Evolutionary conservation across 2,888 invertebrate genomes (phyloP).

Genomic region (Plusia festucae): DNA sequence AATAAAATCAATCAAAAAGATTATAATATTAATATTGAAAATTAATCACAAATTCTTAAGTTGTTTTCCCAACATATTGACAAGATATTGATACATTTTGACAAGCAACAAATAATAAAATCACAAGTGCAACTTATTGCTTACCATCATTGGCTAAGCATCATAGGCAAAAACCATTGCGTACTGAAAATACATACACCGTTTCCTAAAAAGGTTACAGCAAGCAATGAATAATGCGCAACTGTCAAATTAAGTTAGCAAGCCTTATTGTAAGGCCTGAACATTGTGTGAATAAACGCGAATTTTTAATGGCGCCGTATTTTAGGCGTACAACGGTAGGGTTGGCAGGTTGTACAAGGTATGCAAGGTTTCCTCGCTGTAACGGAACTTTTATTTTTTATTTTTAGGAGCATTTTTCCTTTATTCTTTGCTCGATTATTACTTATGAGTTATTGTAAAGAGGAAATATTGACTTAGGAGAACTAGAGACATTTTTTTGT

Average conservation of each 20-base stretch:
- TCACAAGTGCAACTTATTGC: no score
- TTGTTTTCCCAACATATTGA: no score
- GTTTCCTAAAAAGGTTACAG: not conserved
- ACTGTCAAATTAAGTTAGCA: constrained; percentile 4
- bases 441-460: not conserved
- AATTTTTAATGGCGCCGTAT: constrained; percentile 51
- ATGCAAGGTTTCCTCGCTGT: constrained; percentile 13
- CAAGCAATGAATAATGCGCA: constrained; percentile 1
- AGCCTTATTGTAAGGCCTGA: constrained; percentile 2
- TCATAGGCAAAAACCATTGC: not conserved
- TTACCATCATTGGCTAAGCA: no score
- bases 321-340: constrained; percentile 27
- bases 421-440: not conserved
- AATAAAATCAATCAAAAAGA: no score
- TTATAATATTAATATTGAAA: no score
- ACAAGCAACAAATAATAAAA: no score
- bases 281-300: constrained; percentile 38
- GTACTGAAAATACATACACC: not conserved
- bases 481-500: no score
- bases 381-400: not conserved
- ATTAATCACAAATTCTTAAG: no score
- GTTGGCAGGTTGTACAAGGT: constrained; percentile 16
- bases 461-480: no score
- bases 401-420: not conserved
- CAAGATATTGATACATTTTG: no score